These are phyloP conservation scores for Triplophysa yarkandensis DNA, from an alignment of 2,797 vertebrate genomes.

Conservation along the genomic window DNA sequence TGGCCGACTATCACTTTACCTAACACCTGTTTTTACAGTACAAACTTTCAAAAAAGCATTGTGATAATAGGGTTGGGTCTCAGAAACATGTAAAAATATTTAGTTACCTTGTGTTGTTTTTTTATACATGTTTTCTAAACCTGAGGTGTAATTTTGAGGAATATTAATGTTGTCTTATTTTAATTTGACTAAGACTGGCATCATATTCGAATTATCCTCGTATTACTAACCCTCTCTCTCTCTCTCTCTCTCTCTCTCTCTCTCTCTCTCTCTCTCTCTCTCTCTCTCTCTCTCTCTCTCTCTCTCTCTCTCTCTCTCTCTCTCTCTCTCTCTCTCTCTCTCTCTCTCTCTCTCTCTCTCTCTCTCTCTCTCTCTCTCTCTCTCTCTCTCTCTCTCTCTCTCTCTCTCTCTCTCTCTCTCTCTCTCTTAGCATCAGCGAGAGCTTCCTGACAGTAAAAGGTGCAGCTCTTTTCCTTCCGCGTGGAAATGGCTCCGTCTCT, in stretches of 20 bases:
- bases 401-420: not conserved
- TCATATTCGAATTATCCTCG: not conserved
- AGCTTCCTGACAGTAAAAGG: conserved; percentile 98
- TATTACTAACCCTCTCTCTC: no score
- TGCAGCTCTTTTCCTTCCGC: conserved; percentile 95
- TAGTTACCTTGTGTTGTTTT: not conserved
- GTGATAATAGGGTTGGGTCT: not conserved
- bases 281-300: not conserved
- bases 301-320: not conserved
- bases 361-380: not conserved
- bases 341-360: not conserved
- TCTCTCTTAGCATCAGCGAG: conserved; percentile 87
- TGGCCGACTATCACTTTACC: no score
- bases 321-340: not conserved
- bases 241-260: not conserved
- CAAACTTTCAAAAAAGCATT: no score
- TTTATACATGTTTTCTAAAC: not conserved
- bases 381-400: not conserved
- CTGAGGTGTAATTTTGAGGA: not conserved
- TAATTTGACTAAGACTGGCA: not conserved
- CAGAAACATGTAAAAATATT: not conserved
- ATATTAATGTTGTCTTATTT: not conserved
- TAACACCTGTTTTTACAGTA: no score
- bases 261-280: not conserved
- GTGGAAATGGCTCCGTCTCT: conserved; percentile 87